Evolutionary conservation across 2,797 vertebrate species (phyloP).

Genomic region (Gymnocypris eckloni): DNA sequence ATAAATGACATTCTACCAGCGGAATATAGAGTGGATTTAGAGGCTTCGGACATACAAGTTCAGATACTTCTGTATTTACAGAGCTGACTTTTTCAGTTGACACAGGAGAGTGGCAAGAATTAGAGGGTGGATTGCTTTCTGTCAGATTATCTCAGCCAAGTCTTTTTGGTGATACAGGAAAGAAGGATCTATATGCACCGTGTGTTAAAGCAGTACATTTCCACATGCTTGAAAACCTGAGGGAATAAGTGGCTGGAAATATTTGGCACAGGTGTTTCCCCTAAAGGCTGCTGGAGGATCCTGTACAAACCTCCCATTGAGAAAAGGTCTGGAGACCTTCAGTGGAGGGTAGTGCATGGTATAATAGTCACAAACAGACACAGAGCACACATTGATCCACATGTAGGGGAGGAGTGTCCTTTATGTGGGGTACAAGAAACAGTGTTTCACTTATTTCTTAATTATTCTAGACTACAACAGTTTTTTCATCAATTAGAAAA

Average conservation of each 20-base stretch:
- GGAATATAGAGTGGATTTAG: neutral
- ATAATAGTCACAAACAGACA: conserved; percentile 12
- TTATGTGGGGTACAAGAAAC: no score
- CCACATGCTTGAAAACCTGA: neutral
- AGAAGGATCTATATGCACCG: neutral
- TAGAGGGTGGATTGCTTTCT: no score
- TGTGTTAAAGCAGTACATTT: neutral
- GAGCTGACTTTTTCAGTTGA: neutral
- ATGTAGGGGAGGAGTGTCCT: no score
- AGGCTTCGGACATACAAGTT: no score
- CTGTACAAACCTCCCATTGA: neutral
- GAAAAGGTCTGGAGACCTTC: neutral
- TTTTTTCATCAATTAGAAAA: neutral
- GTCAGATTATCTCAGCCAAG: neutral
- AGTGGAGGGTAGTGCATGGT: neutral
- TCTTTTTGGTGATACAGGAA: no score
- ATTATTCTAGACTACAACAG: no score
- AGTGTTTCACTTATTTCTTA: no score
- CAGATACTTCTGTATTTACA: neutral
- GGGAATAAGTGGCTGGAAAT: neutral
- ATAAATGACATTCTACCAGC: neutral
- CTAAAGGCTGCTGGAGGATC: neutral
- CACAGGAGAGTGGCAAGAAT: neutral
- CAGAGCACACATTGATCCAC: no score
- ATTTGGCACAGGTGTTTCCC: neutral